These are phyloP conservation scores for Drosophila setosimentum DNA, from an alignment of 2,888 invertebrate genomes.

Conservation along the genomic window DNA sequence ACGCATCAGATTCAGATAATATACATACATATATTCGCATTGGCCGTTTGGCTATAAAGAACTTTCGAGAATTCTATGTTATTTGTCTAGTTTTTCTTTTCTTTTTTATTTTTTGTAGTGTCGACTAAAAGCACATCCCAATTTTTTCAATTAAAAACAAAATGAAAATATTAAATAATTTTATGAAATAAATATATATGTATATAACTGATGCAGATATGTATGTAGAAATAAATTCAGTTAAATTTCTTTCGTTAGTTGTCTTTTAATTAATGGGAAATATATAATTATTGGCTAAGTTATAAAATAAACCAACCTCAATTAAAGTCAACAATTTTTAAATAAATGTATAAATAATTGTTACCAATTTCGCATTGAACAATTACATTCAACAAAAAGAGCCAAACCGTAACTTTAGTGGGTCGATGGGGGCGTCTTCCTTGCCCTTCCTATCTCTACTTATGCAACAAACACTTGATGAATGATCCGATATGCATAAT, in stretches of 20 bases:
- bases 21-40: neutral
- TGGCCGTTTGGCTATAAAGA: neutral
- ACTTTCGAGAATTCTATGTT: neutral
- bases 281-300: too few species aligned
- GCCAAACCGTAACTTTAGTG: neutral
- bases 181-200: neutral
- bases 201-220: neutral
- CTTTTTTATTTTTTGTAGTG: too few species aligned
- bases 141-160: neutral
- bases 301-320: neutral
- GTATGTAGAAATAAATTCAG: neutral
- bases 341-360: too few species aligned
- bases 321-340: too few species aligned
- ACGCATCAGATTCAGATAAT: slow-evolving; percentile 2
- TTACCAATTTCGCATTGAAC: too few species aligned
- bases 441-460: neutral
- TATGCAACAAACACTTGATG: neutral
- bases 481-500: slow-evolving; percentile 17
- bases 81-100: neutral
- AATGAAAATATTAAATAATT: neutral
- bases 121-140: neutral
- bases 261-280: neutral
- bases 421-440: neutral
- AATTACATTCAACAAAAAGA: neutral
- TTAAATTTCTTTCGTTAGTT: neutral